Evolutionary conservation across 2,888 invertebrate genomes (phyloP).

Genomic region (Pseudococcus viburni): DNA sequence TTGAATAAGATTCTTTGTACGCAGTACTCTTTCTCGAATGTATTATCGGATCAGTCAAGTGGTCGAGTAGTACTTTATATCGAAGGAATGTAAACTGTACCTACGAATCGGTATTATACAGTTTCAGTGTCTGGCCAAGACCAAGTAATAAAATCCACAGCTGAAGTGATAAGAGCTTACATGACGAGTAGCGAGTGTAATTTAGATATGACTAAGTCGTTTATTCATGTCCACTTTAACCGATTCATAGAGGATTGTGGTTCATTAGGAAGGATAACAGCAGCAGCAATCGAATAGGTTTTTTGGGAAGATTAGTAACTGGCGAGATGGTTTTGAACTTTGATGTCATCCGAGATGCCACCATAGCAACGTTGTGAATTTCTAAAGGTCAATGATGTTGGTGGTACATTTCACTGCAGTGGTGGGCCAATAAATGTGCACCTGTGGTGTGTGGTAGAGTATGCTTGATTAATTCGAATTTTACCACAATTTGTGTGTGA

Average conservation of each 20-base stretch:
- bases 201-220: constrained; percentile 3
- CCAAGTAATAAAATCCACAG: background rate
- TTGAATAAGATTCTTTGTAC: background rate
- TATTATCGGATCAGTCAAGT: background rate
- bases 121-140: background rate
- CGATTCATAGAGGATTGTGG: background rate
- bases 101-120: background rate
- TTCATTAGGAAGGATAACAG: background rate
- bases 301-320: background rate
- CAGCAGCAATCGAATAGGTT: background rate
- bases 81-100: background rate
- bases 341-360: background rate
- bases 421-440: background rate
- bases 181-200: constrained; percentile 4
- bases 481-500: background rate
- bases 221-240: background rate
- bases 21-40: background rate
- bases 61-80: background rate
- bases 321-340: background rate
- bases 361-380: too few relatives aligned
- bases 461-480: constrained; percentile 14
- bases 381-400: background rate
- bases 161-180: constrained; percentile 14
- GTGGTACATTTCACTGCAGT: background rate
- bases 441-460: background rate